Conservation (phyloP, 2,888 invertebrate species). For the Drosophila subquinaria region DNA sequence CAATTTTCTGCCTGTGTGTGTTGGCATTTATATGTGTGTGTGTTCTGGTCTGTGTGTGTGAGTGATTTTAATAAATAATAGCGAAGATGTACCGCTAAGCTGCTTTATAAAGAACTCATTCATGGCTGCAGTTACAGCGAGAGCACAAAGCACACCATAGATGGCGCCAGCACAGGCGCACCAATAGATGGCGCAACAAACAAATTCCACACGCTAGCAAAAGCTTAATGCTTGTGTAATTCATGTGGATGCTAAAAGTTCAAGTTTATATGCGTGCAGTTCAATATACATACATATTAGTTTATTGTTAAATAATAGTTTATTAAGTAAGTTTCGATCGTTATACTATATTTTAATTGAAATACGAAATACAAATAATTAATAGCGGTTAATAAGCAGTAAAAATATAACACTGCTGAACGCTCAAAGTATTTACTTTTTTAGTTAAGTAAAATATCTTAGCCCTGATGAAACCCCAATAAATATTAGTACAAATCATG, state of each 20-base stretch:
- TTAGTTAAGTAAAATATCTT: neutral
- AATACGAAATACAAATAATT: neutral
- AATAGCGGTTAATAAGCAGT: too few relatives aligned
- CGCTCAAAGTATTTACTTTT: neutral
- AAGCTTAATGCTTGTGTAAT: conserved; percentile 45
- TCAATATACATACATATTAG: neutral
- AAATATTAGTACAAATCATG: too few relatives aligned
- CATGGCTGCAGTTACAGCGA: neutral
- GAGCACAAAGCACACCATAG: conserved; percentile 45
- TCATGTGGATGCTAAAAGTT: conserved; percentile 34
- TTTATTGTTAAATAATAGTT: neutral
- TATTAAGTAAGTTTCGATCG: neutral
- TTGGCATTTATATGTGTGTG: conserved; percentile 2
- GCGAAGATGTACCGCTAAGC: conserved; percentile 28
- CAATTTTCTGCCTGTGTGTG: conserved; percentile 30
- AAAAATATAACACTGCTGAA: too few relatives aligned
- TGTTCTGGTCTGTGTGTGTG: neutral
- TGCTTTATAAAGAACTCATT: conserved; percentile 10
- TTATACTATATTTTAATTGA: neutral
- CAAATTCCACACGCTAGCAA: conserved; percentile 54
- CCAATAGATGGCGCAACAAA: conserved; percentile 57
- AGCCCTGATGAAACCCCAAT: neutral
- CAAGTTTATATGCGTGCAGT: neutral
- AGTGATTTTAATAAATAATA: conserved; percentile 43
- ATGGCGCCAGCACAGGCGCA: conserved; percentile 50